phyloP scores from a whole-genome alignment of 1,140 invertebrate genomes.

The Drosophila sturtevanti region DNA sequence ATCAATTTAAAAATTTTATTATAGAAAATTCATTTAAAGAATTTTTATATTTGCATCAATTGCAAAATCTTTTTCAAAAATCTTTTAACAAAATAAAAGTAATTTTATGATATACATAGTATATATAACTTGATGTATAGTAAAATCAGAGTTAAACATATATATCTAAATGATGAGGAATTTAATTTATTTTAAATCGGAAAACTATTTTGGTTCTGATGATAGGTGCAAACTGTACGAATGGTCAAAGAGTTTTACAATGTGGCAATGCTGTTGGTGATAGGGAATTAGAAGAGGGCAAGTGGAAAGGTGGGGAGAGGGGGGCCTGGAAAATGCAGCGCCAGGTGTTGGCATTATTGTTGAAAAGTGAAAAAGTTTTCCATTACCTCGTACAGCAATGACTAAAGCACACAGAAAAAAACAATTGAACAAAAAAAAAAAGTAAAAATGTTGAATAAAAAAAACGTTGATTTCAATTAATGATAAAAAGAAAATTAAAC shows the following conservation, averaged over 20 bases:
- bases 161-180: too few species aligned
- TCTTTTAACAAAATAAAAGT: too few species aligned
- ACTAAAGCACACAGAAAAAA: background rate
- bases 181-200: too few species aligned
- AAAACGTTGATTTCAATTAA: background rate
- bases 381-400: background rate
- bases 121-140: too few species aligned
- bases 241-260: background rate
- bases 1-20: too few species aligned
- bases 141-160: too few species aligned
- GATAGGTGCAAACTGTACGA: background rate
- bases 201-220: background rate
- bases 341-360: conserved; percentile 5
- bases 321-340: background rate
- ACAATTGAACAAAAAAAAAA: background rate
- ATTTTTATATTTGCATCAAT: too few species aligned
- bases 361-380: conserved; percentile 4
- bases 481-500: background rate
- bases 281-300: background rate
- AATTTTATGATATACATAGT: too few species aligned
- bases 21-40: too few species aligned
- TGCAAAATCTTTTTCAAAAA: too few species aligned
- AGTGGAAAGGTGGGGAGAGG: too few species aligned
- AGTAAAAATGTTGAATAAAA: background rate
- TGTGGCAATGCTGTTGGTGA: background rate